These are phyloP conservation scores for Dusona sp. DNA, from an alignment of 2,888 invertebrate genomes.

Conservation along the genomic window DNA sequence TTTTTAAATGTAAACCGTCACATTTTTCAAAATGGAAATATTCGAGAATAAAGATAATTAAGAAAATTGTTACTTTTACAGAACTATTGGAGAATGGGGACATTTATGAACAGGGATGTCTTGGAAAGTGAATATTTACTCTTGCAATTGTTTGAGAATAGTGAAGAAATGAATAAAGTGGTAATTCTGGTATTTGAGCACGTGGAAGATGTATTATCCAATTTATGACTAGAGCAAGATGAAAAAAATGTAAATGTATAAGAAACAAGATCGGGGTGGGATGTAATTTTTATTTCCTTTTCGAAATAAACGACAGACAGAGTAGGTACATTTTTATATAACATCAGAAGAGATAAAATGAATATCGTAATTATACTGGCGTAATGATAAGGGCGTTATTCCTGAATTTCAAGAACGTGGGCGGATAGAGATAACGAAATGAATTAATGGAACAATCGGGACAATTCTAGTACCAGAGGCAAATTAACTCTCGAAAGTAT, in stretches of 20 bases:
- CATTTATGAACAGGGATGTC: not conserved
- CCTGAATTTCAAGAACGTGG: slow-evolving; percentile 49
- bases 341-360: slow-evolving; percentile 13
- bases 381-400: slow-evolving; percentile 49
- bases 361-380: slow-evolving; percentile 45
- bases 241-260: slow-evolving; percentile 8
- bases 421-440: slow-evolving; percentile 52
- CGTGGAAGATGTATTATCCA: not conserved
- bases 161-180: not conserved
- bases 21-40: too few species aligned
- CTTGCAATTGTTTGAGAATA: not conserved
- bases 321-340: not conserved
- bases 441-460: slow-evolving; percentile 60
- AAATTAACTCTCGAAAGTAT: slow-evolving; percentile 26
- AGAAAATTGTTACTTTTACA: not conserved
- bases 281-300: slow-evolving; percentile 2
- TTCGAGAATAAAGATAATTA: too few species aligned
- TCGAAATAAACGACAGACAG: slow-evolving; percentile 13
- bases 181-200: not conserved
- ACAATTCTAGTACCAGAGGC: slow-evolving; percentile 42
- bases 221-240: slow-evolving; percentile 5
- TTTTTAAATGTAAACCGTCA: too few species aligned
- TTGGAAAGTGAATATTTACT: not conserved
- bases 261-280: not conserved
- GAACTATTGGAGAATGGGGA: not conserved